Conservation (phyloP, 1,140 invertebrate species). For the Lucilia cuprina region DNA sequence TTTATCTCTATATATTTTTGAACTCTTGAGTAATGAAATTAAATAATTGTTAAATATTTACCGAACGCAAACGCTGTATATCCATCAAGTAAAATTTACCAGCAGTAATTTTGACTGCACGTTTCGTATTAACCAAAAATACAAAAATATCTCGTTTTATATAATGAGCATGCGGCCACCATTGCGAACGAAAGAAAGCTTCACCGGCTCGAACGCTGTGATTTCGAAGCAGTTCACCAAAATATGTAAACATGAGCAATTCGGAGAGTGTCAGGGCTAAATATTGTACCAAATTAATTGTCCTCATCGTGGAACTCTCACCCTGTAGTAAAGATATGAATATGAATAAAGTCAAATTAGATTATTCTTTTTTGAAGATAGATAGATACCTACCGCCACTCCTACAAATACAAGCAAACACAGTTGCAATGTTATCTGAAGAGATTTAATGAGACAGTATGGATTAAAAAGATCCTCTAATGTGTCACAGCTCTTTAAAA, state of each 20-base stretch:
- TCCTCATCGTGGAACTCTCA: constrained; percentile 47
- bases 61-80: constrained; percentile 52
- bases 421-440: constrained; percentile 56
- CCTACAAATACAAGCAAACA: constrained; percentile 55
- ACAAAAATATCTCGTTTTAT: constrained; percentile 53
- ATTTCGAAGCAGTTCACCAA: constrained; percentile 49
- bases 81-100: constrained; percentile 59
- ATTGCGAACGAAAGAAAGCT: constrained; percentile 51
- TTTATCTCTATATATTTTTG: no score
- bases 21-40: neutral
- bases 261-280: constrained; percentile 48
- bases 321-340: constrained; percentile 34
- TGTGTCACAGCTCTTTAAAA: constrained; percentile 45
- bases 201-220: constrained; percentile 55
- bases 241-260: constrained; percentile 57
- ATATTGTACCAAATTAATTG: constrained; percentile 55
- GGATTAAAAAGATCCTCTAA: constrained; percentile 55
- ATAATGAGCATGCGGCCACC: constrained; percentile 46
- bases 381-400: constrained; percentile 42
- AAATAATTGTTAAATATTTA: constrained; percentile 33
- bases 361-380: neutral
- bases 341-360: neutral
- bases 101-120: constrained; percentile 51
- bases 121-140: constrained; percentile 50
- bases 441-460: constrained; percentile 54